phyloP scores from a whole-genome alignment of 2,113 vertebrate genomes.

The Catharus bicknelli region DNA sequence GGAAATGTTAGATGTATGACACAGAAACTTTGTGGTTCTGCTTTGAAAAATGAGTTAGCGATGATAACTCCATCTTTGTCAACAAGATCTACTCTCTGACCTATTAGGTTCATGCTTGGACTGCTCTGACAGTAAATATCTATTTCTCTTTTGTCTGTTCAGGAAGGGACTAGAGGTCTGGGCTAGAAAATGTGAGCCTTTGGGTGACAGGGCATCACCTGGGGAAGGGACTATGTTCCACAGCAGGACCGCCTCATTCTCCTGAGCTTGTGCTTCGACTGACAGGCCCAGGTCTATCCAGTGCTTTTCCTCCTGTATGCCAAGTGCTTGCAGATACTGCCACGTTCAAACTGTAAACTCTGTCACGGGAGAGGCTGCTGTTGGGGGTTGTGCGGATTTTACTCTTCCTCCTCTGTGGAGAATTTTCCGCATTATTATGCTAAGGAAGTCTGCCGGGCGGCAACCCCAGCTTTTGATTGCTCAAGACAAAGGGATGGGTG shows the following conservation, averaged over 20 bases:
- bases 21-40: not conserved
- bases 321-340: not conserved
- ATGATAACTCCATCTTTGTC: not conserved
- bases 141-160: not conserved
- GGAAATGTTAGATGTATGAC: not conserved
- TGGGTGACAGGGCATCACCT: not conserved
- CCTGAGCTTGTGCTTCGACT: not conserved
- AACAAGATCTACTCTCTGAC: not conserved
- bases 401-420: too few species aligned
- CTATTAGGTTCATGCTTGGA: not conserved
- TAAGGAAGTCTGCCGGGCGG: too few species aligned
- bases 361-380: not conserved
- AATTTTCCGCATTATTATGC: too few species aligned
- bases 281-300: not conserved
- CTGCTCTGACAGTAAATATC: not conserved
- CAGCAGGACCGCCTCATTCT: not conserved
- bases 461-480: too few species aligned
- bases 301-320: not conserved
- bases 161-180: not conserved
- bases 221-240: not conserved
- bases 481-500: too few species aligned
- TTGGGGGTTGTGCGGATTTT: too few species aligned
- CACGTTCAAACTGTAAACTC: not conserved
- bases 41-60: not conserved
- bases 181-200: not conserved